Conservation (phyloP, 2,797 vertebrate species). For the Toxotes lorentzi region DNA sequence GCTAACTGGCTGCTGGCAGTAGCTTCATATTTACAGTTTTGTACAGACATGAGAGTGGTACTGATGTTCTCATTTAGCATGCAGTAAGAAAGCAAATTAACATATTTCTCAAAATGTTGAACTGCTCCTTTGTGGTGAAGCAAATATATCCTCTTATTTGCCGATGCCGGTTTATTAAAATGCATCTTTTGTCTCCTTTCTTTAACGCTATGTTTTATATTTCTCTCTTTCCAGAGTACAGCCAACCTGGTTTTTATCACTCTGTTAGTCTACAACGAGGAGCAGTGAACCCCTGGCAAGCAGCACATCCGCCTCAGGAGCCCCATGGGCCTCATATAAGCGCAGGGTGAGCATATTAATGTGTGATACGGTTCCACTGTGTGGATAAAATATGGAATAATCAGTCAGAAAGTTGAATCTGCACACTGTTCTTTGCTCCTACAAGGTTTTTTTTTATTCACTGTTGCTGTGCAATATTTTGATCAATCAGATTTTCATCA, state of each 20-base stretch:
- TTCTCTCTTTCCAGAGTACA: constrained; percentile 78
- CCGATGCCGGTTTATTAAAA: constrained; percentile 20
- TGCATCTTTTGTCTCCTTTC: background rate
- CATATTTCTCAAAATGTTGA: background rate
- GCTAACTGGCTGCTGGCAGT: background rate
- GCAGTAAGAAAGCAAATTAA: background rate
- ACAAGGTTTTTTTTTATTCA: background rate
- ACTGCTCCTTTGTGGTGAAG: background rate
- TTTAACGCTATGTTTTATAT: background rate
- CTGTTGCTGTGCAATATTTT: background rate
- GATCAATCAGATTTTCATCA: background rate
- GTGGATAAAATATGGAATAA: constrained; percentile 13
- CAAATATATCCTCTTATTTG: background rate
- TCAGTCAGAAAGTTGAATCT: background rate
- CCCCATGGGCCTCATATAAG: constrained; percentile 70
- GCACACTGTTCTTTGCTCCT: background rate
- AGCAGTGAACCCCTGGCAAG: constrained; percentile 86
- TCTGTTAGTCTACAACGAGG: constrained; percentile 85
- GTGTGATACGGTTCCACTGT: background rate
- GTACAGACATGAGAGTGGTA: background rate
- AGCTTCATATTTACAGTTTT: background rate
- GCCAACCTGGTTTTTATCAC: constrained; percentile 84
- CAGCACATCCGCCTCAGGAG: constrained; percentile 76
- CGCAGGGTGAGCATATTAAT: constrained; percentile 78
- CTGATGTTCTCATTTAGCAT: background rate